A percentile compares a stretch with the other conserved stretches of the same genome.
Evolutionary conservation across 53 echinoderm and acorn worm genomes (phyloP).

Genomic region (Patiria pectinifera): DNA sequence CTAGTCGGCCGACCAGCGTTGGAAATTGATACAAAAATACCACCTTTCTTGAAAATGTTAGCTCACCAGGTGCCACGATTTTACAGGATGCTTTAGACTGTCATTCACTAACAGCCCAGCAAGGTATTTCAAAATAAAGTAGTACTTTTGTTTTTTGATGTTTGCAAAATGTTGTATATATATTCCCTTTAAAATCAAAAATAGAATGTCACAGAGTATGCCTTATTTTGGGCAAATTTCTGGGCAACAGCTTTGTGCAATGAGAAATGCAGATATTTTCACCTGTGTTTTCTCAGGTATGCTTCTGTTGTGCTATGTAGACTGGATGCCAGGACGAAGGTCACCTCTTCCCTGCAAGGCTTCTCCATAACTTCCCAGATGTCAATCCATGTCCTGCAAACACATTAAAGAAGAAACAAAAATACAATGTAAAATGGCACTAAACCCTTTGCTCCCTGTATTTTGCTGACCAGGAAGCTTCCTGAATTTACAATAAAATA

Average conservation of each 20-base stretch:
- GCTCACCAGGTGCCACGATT: no score
- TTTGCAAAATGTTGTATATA: no score
- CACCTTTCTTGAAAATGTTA: no score
- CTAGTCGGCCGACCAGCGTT: no score
- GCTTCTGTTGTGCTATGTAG: conserved; percentile 82
- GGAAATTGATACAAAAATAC: no score
- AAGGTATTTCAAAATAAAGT: no score
- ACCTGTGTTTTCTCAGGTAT: conserved; percentile 97
- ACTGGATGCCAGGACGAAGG: conserved; percentile 77
- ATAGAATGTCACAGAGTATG: no score
- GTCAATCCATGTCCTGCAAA: conserved; percentile 89
- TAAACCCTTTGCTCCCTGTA: neutral
- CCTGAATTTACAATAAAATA: neutral
- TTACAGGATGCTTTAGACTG: no score
- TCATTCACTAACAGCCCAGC: no score
- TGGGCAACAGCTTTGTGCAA: neutral
- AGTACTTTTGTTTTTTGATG: no score
- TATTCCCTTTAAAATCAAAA: no score
- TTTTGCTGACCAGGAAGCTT: neutral
- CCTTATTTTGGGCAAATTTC: no score
- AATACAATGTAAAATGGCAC: neutral
- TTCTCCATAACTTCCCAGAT: conserved; percentile 91
- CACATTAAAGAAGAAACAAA: neutral
- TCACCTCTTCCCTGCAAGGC: conserved; percentile 92
- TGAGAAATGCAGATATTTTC: neutral